Evolutionary conservation across 1,140 invertebrate genomes (phyloP).

Genomic region (Colletes latitarsis): DNA sequence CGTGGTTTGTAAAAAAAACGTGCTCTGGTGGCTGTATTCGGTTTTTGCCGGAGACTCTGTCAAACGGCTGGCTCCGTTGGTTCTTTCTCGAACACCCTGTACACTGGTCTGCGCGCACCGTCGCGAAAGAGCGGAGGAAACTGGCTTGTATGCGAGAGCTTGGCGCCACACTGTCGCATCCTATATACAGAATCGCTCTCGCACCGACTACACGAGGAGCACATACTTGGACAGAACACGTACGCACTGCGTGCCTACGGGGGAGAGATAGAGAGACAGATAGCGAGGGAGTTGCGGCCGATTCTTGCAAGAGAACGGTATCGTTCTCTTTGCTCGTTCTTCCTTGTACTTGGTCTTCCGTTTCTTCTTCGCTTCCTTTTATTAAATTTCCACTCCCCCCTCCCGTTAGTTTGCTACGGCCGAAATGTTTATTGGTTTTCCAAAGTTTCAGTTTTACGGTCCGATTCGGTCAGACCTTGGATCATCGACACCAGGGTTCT

Average conservation of each 20-base stretch:
- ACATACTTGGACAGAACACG: constrained; percentile 1
- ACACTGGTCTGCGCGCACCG: constrained; percentile 32
- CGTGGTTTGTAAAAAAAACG: neutral
- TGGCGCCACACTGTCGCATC: constrained; percentile 66
- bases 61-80: neutral
- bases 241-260: constrained; percentile 9
- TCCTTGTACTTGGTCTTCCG: neutral
- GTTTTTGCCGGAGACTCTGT: neutral
- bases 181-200: constrained; percentile 62
- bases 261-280: constrained; percentile 23
- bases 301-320: neutral
- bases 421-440: too few species aligned
- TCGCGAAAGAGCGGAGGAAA: constrained; percentile 47
- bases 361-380: neutral
- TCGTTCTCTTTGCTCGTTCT: constrained; percentile 10
- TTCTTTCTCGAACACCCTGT: constrained; percentile 45
- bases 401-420: too few species aligned
- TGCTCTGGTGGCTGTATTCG: neutral
- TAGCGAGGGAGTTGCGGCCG: constrained; percentile 7
- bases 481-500: too few species aligned
- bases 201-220: constrained; percentile 21
- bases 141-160: constrained; percentile 46
- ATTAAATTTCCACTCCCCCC: neutral
- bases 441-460: too few species aligned
- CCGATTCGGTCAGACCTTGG: too few species aligned